Evolutionary conservation across 2,797 vertebrate species (phyloP).

Genomic region (Falco berigora): DNA sequence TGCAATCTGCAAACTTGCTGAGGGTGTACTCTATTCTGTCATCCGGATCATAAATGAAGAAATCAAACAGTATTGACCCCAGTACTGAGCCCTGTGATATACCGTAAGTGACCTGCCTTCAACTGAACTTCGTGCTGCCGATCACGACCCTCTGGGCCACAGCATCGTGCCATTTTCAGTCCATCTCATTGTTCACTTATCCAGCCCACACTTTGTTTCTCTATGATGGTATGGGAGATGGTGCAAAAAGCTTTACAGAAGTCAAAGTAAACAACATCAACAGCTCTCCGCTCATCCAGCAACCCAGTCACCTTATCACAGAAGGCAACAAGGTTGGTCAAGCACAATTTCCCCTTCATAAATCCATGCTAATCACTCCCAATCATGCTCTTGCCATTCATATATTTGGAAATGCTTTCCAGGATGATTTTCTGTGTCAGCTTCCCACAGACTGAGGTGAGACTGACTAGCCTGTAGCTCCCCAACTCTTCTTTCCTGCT

Average conservation of each 20-base stretch:
- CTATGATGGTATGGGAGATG: background rate
- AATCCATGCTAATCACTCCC: background rate
- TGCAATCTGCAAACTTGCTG: background rate
- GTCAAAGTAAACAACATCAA: background rate
- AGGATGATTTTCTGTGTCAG: background rate
- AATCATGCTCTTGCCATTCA: background rate
- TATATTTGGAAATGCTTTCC: background rate
- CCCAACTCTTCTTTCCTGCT: background rate
- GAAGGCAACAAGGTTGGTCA: background rate
- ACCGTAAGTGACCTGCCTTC: background rate
- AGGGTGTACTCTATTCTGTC: background rate
- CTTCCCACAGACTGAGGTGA: background rate
- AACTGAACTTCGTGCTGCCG: background rate
- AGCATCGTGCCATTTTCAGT: background rate
- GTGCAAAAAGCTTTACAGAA: background rate
- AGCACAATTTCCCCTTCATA: background rate
- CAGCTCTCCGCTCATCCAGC: background rate
- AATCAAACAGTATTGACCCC: background rate
- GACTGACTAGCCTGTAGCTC: background rate
- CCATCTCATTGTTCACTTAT: background rate
- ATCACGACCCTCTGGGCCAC: background rate
- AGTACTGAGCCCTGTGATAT: background rate
- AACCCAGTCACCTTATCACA: background rate
- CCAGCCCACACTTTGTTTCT: background rate
- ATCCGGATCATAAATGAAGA: background rate